phyloP scores from a whole-genome alignment of 2,113 vertebrate genomes.

The Phalacrocorax pelagicus region DNA sequence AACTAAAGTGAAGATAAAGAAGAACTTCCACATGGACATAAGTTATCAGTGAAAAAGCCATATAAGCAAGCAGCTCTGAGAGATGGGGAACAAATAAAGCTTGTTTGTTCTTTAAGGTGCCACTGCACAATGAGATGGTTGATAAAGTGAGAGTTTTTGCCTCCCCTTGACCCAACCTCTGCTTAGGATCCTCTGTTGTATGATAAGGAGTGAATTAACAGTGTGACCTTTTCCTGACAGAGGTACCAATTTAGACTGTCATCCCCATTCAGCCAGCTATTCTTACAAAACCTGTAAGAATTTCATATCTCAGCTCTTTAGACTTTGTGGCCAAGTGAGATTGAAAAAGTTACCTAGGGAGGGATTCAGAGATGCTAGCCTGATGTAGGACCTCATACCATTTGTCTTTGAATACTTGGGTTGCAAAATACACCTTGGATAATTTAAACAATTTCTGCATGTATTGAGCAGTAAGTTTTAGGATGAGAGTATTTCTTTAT shows the following conservation, averaged over 20 bases:
- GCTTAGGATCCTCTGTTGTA: neutral
- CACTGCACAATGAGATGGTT: neutral
- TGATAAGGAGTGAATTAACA: neutral
- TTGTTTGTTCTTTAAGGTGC: neutral
- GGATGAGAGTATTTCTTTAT: neutral
- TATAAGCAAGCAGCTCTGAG: neutral
- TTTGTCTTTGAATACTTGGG: neutral
- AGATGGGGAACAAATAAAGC: neutral
- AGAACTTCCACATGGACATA: neutral
- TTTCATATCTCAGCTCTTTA: neutral
- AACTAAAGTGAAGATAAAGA: neutral
- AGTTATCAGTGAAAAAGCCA: neutral
- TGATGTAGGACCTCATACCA: neutral
- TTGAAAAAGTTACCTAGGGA: neutral
- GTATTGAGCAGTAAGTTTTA: neutral
- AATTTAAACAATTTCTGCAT: neutral
- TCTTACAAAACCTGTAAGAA: neutral
- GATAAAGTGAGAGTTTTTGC: constrained; percentile 20
- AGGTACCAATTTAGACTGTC: neutral
- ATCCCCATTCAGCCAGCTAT: neutral
- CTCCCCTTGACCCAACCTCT: neutral
- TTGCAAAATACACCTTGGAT: neutral
- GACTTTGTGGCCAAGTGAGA: neutral
- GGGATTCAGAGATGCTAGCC: neutral
- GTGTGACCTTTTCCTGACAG: neutral